Evolutionary conservation across 2,113 vertebrate genomes (phyloP).

Genomic region (Paralichthys olivaceus): DNA sequence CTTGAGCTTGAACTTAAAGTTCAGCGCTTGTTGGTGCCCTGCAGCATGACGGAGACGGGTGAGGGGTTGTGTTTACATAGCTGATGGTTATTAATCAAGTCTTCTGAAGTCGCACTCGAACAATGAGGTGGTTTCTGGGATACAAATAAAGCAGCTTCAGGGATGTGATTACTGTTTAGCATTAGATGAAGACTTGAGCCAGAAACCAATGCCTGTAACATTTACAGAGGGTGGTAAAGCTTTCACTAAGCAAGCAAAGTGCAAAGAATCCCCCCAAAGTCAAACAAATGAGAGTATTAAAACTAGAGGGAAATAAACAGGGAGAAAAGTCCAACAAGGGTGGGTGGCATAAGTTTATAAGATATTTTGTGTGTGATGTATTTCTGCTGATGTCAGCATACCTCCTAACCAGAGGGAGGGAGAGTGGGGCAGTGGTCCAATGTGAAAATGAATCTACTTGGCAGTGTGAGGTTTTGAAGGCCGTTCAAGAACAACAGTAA

Average conservation of each 20-base stretch:
- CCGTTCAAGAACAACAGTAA: constrained; percentile 61
- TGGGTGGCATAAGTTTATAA: constrained; percentile 51
- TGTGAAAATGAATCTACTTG: constrained; percentile 57
- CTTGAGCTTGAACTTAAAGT: constrained; percentile 59
- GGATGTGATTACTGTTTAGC: constrained; percentile 25
- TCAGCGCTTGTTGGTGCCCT: background rate
- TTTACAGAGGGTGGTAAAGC: constrained; percentile 43
- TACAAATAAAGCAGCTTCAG: constrained; percentile 29
- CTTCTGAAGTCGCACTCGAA: constrained; percentile 1
- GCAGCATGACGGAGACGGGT: constrained; percentile 35
- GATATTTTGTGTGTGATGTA: constrained; percentile 59
- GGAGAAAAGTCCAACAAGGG: constrained; percentile 41
- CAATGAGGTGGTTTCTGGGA: constrained; percentile 35
- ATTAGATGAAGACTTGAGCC: constrained; percentile 30
- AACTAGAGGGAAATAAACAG: constrained; percentile 36
- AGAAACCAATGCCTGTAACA: constrained; percentile 30
- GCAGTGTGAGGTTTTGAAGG: constrained; percentile 44
- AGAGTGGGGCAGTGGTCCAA: constrained; percentile 39
- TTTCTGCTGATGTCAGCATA: constrained; percentile 77
- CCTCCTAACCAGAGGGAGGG: constrained; percentile 45
- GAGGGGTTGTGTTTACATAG: constrained; percentile 49
- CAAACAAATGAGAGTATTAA: constrained; percentile 43
- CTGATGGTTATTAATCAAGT: constrained; percentile 70
- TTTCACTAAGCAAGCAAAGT: constrained; percentile 43
- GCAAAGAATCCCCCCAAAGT: constrained; percentile 57